Conservation (phyloP, 2,888 invertebrate genomes). For the Leucophenga montana region DNA sequence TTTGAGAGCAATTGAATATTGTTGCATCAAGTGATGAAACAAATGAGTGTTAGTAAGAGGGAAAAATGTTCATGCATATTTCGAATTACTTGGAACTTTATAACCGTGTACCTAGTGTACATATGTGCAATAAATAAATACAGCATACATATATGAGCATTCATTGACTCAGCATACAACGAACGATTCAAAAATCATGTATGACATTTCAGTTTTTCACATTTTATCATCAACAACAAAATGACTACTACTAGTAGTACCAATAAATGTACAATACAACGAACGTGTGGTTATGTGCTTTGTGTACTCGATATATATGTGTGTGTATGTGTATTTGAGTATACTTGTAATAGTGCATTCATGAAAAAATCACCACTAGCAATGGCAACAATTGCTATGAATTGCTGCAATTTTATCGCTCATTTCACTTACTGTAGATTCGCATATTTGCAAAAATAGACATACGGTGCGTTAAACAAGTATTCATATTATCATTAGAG, state of each 20-base stretch:
- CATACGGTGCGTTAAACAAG: too few species aligned
- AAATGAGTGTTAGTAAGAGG: too few species aligned
- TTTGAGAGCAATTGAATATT: too few species aligned
- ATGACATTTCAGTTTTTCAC: conserved; percentile 60
- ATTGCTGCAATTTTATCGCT: conserved; percentile 65
- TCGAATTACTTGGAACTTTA: too few species aligned
- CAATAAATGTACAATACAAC: background rate
- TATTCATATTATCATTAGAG: conserved; percentile 37
- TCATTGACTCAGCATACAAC: too few species aligned
- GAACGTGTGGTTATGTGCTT: background rate
- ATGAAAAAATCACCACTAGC: conserved; percentile 26
- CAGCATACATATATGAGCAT: background rate
- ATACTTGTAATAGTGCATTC: conserved; percentile 6
- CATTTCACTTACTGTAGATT: conserved; percentile 58
- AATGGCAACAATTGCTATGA: conserved; percentile 35
- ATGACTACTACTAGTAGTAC: conserved; percentile 4
- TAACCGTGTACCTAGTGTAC: too few species aligned
- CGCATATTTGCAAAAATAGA: conserved; percentile 13
- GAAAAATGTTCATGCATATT: too few species aligned
- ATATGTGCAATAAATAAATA: conserved; percentile 10
- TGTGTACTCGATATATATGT: too few species aligned
- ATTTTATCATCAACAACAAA: conserved; percentile 49
- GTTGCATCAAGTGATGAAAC: too few species aligned
- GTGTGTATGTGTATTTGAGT: too few species aligned
- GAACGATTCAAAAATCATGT: conserved; percentile 26